phyloP scores from a whole-genome alignment of 2,113 vertebrate genomes.

The Brachyhypopomus occidentalis region DNA sequence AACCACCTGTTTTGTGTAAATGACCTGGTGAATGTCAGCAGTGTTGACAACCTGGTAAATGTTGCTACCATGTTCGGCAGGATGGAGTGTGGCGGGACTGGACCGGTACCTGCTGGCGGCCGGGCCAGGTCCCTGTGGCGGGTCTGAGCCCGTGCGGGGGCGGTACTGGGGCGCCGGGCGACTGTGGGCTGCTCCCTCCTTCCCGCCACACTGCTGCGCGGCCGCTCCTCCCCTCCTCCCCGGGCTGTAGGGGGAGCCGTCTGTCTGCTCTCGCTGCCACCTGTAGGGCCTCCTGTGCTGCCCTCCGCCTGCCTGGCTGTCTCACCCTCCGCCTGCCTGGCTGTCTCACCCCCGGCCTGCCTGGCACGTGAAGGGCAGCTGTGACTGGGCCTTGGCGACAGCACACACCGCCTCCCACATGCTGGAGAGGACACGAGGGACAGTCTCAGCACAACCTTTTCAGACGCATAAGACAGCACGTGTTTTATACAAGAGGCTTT shows the following conservation, averaged over 20 bases:
- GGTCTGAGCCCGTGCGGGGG: neutral
- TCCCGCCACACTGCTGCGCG: slow-evolving; percentile 4
- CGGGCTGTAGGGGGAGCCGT: neutral
- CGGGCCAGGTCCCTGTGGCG: neutral
- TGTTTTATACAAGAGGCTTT: neutral
- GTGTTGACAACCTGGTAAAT: too few species aligned
- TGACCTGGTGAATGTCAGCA: too few species aligned
- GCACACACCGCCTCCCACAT: slow-evolving; percentile 64
- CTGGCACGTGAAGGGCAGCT: slow-evolving; percentile 1
- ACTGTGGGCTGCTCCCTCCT: neutral
- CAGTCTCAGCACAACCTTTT: neutral
- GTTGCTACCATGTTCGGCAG: neutral
- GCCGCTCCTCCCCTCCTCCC: neutral
- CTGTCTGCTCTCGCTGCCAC: neutral
- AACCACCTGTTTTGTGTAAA: too few species aligned
- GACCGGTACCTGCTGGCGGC: slow-evolving; percentile 21
- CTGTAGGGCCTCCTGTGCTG: neutral
- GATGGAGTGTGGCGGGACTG: neutral
- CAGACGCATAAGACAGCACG: neutral
- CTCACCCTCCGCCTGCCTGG: slow-evolving; percentile 7
- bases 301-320: slow-evolving; percentile 7
- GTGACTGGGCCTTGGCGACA: slow-evolving; percentile 59
- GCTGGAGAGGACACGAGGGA: slow-evolving; percentile 53
- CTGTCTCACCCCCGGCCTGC: slow-evolving; percentile 24
- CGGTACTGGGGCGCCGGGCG: slow-evolving; percentile 24